Conservation (phyloP, 1,140 invertebrate species). For the Cherax quadricarinatus region DNA sequence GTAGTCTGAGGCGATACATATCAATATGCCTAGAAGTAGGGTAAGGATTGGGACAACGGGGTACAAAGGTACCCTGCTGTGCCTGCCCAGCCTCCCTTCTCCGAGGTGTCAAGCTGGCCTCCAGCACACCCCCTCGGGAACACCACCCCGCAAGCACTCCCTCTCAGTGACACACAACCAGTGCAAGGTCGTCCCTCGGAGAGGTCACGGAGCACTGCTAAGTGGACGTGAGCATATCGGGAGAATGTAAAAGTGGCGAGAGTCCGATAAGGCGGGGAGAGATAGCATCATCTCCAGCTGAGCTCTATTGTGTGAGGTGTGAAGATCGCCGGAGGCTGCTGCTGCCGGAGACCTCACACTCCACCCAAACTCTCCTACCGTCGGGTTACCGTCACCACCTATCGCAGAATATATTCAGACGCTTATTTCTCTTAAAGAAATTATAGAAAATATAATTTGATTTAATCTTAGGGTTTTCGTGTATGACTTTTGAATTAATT, state of each 20-base stretch:
- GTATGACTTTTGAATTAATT: too few relatives aligned
- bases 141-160: not conserved
- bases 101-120: not conserved
- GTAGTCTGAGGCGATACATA: not conserved
- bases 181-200: not conserved
- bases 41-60: not conserved
- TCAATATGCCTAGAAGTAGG: not conserved
- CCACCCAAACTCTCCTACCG: not conserved
- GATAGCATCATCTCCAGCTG: not conserved
- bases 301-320: not conserved
- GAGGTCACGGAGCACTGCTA: not conserved
- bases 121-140: not conserved
- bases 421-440: too few relatives aligned
- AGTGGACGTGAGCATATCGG: not conserved
- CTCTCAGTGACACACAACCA: not conserved
- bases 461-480: too few relatives aligned
- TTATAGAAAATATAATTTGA: too few relatives aligned
- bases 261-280: not conserved
- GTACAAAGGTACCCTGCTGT: not conserved
- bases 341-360: not conserved
- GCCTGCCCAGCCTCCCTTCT: not conserved
- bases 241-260: not conserved
- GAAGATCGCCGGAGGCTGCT: not conserved
- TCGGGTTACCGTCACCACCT: not conserved
- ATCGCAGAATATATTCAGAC: not conserved